Percentiles rank a stretch among this genome's conserved stretches.
These are phyloP conservation scores for Zootermopsis nevadensis DNA, from an alignment of 2,888 invertebrate genomes.

Conservation along the genomic window DNA sequence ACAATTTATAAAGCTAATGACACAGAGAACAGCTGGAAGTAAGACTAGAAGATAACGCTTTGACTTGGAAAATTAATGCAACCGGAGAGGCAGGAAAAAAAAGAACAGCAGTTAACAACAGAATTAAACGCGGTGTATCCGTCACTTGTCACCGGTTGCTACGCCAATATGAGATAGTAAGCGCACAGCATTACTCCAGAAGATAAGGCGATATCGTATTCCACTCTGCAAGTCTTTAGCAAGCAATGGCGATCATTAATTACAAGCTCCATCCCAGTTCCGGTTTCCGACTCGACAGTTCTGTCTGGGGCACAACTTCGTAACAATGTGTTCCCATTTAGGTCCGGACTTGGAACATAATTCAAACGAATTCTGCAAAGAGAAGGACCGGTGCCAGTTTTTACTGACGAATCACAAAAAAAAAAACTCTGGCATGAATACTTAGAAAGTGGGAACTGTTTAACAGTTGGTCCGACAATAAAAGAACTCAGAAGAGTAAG, in stretches of 20 bases:
- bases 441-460: too few species aligned
- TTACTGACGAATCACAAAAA: too few species aligned
- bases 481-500: too few species aligned
- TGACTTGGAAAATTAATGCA: slow-evolving; percentile 10
- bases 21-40: background rate
- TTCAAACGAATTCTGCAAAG: too few species aligned
- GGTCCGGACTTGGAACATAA: too few species aligned
- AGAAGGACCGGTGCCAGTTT: too few species aligned
- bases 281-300: background rate
- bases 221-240: slow-evolving; percentile 2
- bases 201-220: background rate
- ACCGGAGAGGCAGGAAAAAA: background rate
- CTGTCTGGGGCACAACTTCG: background rate
- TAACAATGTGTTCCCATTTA: too few species aligned
- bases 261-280: background rate
- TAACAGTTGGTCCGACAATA: too few species aligned
- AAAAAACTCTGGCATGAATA: too few species aligned
- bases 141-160: background rate
- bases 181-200: background rate
- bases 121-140: slow-evolving; percentile 1
- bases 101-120: background rate
- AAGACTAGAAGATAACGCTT: background rate
- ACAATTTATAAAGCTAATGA: background rate
- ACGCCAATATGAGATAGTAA: background rate
- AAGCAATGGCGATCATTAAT: background rate